A percentile compares a stretch with the other conserved stretches of the same genome.
Evolutionary conservation across 37 sponge, comb jelly and placozoan species (phyloP).

Genomic region (Ephydatia muelleri): DNA sequence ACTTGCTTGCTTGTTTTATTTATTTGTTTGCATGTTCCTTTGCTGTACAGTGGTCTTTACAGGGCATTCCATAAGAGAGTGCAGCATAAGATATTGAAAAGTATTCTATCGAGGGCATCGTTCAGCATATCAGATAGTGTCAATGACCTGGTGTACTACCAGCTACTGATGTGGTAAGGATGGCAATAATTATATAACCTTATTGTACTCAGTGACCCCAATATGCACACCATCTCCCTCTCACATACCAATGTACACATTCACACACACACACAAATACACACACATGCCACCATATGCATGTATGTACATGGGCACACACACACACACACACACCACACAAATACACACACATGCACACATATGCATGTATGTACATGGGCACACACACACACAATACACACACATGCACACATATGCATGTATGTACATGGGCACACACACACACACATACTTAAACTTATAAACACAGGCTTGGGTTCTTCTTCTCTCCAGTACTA

Average conservation of each 20-base stretch:
- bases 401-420: neutral
- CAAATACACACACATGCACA: too few species aligned
- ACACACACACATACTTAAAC: neutral
- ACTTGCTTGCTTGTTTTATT: too few species aligned
- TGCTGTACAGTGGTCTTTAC: neutral
- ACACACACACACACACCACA: too few species aligned
- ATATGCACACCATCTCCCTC: too few species aligned
- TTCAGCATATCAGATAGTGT: constrained; percentile 77
- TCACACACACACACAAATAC: too few species aligned
- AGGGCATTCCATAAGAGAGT: neutral
- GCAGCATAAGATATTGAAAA: neutral
- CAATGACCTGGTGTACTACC: constrained; percentile 72
- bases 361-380: neutral
- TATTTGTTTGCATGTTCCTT: neutral
- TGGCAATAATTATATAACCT: neutral
- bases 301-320: too few species aligned
- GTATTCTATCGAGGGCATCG: constrained; percentile 4
- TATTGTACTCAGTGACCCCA: too few species aligned
- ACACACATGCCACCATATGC: too few species aligned
- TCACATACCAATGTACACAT: too few species aligned
- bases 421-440: neutral
- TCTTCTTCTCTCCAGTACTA: constrained; percentile 57
- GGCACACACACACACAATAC: neutral
- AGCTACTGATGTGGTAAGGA: constrained; percentile 57
- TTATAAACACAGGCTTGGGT: constrained; percentile 33